These are phyloP conservation scores for Chironomus riparius DNA, from an alignment of 2,888 invertebrate genomes.

Conservation along the genomic window DNA sequence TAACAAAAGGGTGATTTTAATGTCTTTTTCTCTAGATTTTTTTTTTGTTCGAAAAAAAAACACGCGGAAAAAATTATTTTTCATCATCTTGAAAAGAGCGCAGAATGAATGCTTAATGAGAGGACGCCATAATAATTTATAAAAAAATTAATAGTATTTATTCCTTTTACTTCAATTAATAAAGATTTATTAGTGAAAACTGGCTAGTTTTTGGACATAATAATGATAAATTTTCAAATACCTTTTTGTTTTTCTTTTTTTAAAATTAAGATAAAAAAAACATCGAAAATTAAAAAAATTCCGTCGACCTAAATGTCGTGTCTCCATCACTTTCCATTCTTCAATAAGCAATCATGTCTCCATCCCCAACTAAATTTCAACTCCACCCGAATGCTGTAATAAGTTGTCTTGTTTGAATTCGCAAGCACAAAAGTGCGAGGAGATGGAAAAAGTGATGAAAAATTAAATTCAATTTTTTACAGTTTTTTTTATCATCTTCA, in stretches of 20 bases:
- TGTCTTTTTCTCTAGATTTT: not conserved
- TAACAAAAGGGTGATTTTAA: conserved; percentile 19
- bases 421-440: not conserved
- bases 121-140: not conserved
- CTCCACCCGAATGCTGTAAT: not conserved
- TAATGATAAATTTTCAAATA: too few species aligned
- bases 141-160: too few species aligned
- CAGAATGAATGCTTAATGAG: not conserved
- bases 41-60: not conserved
- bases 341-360: too few species aligned
- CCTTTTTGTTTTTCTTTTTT: too few species aligned
- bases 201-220: too few species aligned
- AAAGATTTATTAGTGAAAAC: too few species aligned
- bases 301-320: too few species aligned
- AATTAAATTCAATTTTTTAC: not conserved
- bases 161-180: too few species aligned
- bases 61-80: not conserved
- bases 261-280: too few species aligned
- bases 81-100: not conserved
- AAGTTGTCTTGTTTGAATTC: not conserved
- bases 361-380: not conserved
- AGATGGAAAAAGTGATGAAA: not conserved
- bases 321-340: too few species aligned
- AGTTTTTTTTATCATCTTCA: too few species aligned
- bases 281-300: too few species aligned